Base-by-base conservation (phyloP, 2,113 vertebrate species). In the Cynopterus brachyotis region DNA sequence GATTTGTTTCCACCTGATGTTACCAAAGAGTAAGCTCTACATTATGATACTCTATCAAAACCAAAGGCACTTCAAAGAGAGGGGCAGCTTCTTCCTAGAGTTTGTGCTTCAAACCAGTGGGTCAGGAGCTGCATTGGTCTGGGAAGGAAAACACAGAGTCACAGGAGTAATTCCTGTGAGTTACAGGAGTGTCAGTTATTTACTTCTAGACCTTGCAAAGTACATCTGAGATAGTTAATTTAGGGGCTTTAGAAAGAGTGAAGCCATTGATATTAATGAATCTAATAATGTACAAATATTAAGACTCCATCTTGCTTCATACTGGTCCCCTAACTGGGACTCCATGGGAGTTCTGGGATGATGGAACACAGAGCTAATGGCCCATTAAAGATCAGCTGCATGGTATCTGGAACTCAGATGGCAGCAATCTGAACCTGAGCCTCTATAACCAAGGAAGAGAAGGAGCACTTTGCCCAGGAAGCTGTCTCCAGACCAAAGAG, bases 1-100 rank as follows among this genome's bases (percentile, higher is more conserved):
- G 32, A 30, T 89, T 64, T 96, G 66, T 76, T 97, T 97, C 78
- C 24, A 70, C 6, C 55, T 93, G 57, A 96, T 94, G 70, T 94
- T 66, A 97, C 19, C 73, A 40, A 64, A 84, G 16, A 60, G 13
- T 92, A 42, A 20, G 45, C 42, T 12, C 62, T 95, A 75, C 10
- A 80, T 69, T 45, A 91, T 75, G 93, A 97, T 70, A 55, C 4
- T 11, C 47, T 83, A 89, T 91, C 7, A 96, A 97, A 97, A 28
- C 26, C 89, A 80, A 84, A 57, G 2, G 19, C 5, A 32, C 70
- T 76, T 53, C 45, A 45, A 73, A 75, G 9, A 69, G 24, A 67
- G 13, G 6, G 22, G 2, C 6, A 35, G 4, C 24, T 93, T 70
- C 69, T 45, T 85, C 57, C 15, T 0, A 30, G 17, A 42, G 12